phyloP scores from a whole-genome alignment of 2,113 vertebrate genomes.

The Siniperca chuatsi region DNA sequence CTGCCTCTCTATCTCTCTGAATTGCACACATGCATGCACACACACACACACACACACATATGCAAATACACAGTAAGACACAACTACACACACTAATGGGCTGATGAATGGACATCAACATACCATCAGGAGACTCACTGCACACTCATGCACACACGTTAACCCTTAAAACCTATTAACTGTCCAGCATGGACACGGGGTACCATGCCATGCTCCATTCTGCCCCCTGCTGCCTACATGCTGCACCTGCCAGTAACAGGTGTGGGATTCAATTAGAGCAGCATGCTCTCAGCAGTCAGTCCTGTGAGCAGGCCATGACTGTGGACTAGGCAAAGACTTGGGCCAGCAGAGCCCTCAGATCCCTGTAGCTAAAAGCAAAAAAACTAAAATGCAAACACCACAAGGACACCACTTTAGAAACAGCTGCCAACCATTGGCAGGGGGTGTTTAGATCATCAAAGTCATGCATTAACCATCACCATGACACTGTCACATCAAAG shows the following conservation, averaged over 20 bases:
- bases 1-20: constrained; percentile 60
- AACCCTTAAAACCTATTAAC: constrained; percentile 70
- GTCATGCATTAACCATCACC: constrained; percentile 68
- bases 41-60: constrained; percentile 26
- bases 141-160: constrained; percentile 52
- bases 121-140: constrained; percentile 48
- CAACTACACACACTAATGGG: constrained; percentile 47
- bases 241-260: constrained; percentile 84
- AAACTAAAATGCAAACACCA: constrained; percentile 26
- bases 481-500: constrained; percentile 73
- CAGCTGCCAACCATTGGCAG: constrained; percentile 72
- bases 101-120: constrained; percentile 53
- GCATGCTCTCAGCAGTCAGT: constrained; percentile 80
- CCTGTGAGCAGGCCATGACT: constrained; percentile 69
- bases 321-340: constrained; percentile 58
- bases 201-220: constrained; percentile 68
- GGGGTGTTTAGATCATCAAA: constrained; percentile 79
- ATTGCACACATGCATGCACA: constrained; percentile 55
- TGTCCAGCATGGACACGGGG: constrained; percentile 63
- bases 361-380: constrained; percentile 25
- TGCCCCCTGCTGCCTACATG: constrained; percentile 82
- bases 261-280: constrained; percentile 86
- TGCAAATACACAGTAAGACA: constrained; percentile 39
- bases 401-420: constrained; percentile 56
- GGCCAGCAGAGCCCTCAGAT: constrained; percentile 59